Conservation (phyloP, 1,140 invertebrate species). For the Drosophila cardini region DNA sequence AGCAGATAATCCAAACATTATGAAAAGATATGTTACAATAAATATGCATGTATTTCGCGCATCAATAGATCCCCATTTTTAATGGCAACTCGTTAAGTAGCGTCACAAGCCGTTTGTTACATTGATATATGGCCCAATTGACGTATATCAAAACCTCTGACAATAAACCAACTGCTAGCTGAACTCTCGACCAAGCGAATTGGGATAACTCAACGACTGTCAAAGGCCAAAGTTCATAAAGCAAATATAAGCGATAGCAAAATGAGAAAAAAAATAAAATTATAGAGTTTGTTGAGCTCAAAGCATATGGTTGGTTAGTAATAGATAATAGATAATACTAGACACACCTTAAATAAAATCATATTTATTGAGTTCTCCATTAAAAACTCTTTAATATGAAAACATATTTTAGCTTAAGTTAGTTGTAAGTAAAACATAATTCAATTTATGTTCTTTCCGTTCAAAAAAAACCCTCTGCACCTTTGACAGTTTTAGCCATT, state of each 20-base stretch:
- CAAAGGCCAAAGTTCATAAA: neutral
- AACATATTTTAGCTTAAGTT: too few relatives aligned
- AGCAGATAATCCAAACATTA: conserved; percentile 77
- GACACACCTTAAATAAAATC: too few relatives aligned
- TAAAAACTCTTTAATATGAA: too few relatives aligned
- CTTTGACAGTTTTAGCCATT: too few relatives aligned
- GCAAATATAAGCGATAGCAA: conserved; percentile 4
- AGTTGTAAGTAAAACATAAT: too few relatives aligned
- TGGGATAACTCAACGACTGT: neutral
- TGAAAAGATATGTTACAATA: conserved; percentile 74
- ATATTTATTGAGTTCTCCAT: too few relatives aligned
- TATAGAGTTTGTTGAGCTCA: neutral
- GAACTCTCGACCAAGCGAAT: neutral
- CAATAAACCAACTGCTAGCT: conserved; percentile 19
- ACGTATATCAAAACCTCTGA: conserved; percentile 6
- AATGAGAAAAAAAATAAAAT: neutral
- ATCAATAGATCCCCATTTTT: conserved; percentile 67
- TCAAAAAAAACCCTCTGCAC: too few relatives aligned
- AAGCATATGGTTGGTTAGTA: too few relatives aligned
- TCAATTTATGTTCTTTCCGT: too few relatives aligned
- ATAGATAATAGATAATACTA: too few relatives aligned
- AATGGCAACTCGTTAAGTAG: conserved; percentile 68
- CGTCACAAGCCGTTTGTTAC: conserved; percentile 39
- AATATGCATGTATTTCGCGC: conserved; percentile 57
- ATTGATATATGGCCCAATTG: conserved; percentile 59